A percentile compares a stretch with the other conserved stretches of the same genome.
Conservation (phyloP, 1,140 invertebrate genomes). For the Neotoxoptera formosana region DNA sequence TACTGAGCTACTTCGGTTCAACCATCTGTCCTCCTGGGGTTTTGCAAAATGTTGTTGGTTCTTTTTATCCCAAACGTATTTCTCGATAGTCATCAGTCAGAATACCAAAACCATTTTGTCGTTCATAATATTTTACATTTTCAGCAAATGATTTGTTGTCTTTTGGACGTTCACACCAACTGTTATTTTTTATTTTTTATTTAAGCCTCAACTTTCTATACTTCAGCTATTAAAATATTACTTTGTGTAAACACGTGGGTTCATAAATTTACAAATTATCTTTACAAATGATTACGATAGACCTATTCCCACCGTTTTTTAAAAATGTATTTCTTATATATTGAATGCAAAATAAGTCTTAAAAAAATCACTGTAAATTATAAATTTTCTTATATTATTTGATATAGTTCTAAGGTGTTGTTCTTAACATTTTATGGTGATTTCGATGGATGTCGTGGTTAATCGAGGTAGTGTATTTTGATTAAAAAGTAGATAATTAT, state of each 20-base stretch:
- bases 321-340: background rate
- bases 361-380: background rate
- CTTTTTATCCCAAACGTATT: slow-evolving; percentile 40
- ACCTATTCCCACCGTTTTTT: background rate
- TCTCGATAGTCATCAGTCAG: slow-evolving; percentile 43
- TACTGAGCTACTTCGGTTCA: slow-evolving; percentile 34
- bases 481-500: background rate
- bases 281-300: background rate
- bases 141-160: slow-evolving; percentile 27
- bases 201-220: background rate
- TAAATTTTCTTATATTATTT: background rate
- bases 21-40: slow-evolving; percentile 37
- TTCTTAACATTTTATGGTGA: background rate
- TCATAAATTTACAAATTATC: background rate
- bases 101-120: slow-evolving; percentile 41
- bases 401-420: background rate
- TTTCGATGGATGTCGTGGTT: background rate
- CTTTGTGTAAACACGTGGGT: background rate
- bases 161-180: background rate
- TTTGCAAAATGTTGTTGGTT: slow-evolving; percentile 48
- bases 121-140: slow-evolving; percentile 29
- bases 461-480: background rate
- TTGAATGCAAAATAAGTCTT: background rate
- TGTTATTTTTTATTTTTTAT: background rate
- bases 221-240: background rate